Conservation (phyloP, 2,113 vertebrate genomes). For the Macquaria ambigua region DNA sequence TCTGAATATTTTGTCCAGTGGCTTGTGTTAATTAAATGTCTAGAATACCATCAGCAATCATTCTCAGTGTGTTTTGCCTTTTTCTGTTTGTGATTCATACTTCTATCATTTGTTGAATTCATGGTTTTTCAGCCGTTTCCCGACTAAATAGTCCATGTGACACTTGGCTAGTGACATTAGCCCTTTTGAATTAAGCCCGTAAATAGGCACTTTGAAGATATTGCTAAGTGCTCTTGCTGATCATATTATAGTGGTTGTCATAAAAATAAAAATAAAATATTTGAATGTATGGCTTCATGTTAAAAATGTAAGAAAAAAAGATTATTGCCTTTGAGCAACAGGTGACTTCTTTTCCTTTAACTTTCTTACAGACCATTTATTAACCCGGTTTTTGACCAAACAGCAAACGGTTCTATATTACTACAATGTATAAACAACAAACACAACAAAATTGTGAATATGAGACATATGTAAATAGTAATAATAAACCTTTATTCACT, state of each 20-base stretch:
- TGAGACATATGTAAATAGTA: background rate
- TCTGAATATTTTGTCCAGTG: background rate
- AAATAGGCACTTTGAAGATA: background rate
- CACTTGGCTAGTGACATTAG: background rate
- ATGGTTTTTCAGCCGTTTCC: background rate
- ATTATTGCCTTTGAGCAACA: background rate
- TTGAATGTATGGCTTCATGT: background rate
- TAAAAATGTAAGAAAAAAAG: too few species aligned
- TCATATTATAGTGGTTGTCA: background rate
- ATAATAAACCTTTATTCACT: background rate
- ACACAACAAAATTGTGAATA: background rate
- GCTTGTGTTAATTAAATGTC: background rate
- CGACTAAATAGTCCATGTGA: background rate
- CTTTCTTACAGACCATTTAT: background rate
- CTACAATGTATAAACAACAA: background rate
- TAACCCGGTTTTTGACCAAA: background rate
- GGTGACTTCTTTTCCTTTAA: background rate
- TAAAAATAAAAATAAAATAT: background rate
- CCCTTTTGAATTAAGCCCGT: constrained; percentile 4
- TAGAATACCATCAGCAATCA: background rate
- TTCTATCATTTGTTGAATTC: background rate
- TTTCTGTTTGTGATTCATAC: background rate
- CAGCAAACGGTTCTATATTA: background rate
- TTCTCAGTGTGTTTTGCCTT: background rate
- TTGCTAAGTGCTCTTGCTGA: background rate